A percentile compares a stretch with the other conserved stretches of the same genome.
Evolutionary conservation across 2,797 vertebrate genomes (phyloP).

Genomic region (Anolis apletophallus): DNA sequence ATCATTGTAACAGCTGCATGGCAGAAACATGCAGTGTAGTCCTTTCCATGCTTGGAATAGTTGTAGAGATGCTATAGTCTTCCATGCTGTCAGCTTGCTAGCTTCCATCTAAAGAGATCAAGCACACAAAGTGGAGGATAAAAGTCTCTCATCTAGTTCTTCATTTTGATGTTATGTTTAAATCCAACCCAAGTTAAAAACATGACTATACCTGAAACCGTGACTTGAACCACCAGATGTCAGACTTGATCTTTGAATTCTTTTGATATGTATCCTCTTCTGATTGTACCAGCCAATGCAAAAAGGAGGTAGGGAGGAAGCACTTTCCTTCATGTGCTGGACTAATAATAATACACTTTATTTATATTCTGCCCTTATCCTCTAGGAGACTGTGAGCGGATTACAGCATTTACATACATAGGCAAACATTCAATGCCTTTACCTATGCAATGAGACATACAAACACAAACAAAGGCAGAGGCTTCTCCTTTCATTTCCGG

Average conservation of each 20-base stretch:
- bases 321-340: conserved; percentile 25
- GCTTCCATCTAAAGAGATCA: neutral
- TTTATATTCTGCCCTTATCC: too few species aligned
- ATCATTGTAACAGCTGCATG: too few species aligned
- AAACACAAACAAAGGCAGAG: too few species aligned
- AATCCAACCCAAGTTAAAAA: neutral
- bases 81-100: neutral
- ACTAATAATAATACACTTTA: conserved; percentile 17
- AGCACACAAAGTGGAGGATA: neutral
- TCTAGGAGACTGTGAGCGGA: too few species aligned
- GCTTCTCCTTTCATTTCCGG: too few species aligned
- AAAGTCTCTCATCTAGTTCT: neutral
- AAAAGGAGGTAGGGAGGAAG: conserved; percentile 4
- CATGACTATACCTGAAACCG: neutral
- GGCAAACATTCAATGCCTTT: too few species aligned
- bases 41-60: too few species aligned
- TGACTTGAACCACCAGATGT: conserved; percentile 64
- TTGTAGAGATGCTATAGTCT: too few species aligned
- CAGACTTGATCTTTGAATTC: conserved; percentile 56
- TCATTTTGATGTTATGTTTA: neutral
- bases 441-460: too few species aligned
- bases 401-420: too few species aligned
- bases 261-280: neutral
- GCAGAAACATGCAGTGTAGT: too few species aligned
- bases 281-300: conserved; percentile 26